Evolutionary conservation across 2,113 vertebrate species (phyloP).

Genomic region (Actenoides hombroni): DNA sequence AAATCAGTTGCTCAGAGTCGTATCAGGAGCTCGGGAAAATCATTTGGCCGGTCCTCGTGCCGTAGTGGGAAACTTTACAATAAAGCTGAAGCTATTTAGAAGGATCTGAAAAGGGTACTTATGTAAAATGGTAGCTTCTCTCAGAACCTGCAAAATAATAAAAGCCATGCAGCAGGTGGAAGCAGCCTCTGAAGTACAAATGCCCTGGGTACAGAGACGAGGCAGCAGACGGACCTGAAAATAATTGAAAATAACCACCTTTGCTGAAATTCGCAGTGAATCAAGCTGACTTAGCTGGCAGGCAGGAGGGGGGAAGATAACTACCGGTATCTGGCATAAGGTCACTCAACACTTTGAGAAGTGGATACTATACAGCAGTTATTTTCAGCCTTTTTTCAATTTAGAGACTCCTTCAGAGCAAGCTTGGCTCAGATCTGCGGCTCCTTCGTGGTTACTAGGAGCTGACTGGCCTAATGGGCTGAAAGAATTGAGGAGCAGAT

Average conservation of each 20-base stretch:
- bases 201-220: not conserved
- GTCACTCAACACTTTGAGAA: not conserved
- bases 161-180: not conserved
- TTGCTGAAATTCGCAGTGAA: slow-evolving; percentile 3
- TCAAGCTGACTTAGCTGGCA: not conserved
- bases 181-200: not conserved
- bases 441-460: not conserved
- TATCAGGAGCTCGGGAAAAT: not conserved
- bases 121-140: not conserved
- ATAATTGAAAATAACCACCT: not conserved
- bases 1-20: not conserved
- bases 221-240: not conserved
- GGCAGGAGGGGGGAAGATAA: not conserved
- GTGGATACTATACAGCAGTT: not conserved
- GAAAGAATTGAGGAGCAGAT: not conserved
- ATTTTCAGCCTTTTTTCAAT: not conserved
- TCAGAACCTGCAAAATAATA: not conserved
- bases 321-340: not conserved
- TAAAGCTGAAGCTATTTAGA: not conserved
- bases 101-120: not conserved
- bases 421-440: not conserved
- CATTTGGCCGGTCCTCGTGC: not conserved
- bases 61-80: not conserved
- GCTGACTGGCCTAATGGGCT: not conserved
- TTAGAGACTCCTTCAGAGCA: not conserved